Evolutionary conservation across 2,113 vertebrate genomes (phyloP), one percentile per base, ranked within the genome.

Genomic region (Xenus cinereus): DNA sequence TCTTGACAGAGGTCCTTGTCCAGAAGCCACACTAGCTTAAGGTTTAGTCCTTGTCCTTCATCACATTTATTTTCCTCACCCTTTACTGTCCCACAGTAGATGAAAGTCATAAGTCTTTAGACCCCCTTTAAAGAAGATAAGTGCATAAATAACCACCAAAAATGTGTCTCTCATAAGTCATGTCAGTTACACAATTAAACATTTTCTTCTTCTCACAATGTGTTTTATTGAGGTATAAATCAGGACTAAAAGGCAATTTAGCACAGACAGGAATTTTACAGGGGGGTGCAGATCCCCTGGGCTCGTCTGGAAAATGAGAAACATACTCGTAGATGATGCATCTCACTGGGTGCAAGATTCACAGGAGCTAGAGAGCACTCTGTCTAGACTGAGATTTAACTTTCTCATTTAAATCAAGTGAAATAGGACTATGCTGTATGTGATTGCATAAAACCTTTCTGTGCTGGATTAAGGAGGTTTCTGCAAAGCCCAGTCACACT

Each of bases 171-270:
- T 33, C 4, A 1, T 95, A 90, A 91, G 67, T 90, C 84, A 81
- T 32, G 13, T 69, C 92, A 89, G 85, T 73, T 84, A 75, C 10
- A 91, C 62, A 96, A 96, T 96, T 97, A 97, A 97, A 92, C 54
- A 62, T 93, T 82, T 91, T 95, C 75, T 96, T 45, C 56, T 80
- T 82, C 81, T 96, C 30, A 0, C 72, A 57, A 84, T 76, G 64
- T 71, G 57, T 84, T 97, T 97, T 97, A 96, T 85, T 89, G 94
- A 94, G 57, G 54, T 91, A 90, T 98, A 98, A 98, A 96, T 98
- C 96, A 97, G 56, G 59, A 76, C 78, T 51, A 95, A 10, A 60
- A 95, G 86, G 87, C 84, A 97, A 95, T 94, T 90, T 95, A 93
- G 74, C 59, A 72, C 76, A 97, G 95, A 94, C 64, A 83, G 90